These are phyloP conservation scores for Strigamia maritima DNA, from an alignment of 2,888 invertebrate genomes.

Conservation along the genomic window DNA sequence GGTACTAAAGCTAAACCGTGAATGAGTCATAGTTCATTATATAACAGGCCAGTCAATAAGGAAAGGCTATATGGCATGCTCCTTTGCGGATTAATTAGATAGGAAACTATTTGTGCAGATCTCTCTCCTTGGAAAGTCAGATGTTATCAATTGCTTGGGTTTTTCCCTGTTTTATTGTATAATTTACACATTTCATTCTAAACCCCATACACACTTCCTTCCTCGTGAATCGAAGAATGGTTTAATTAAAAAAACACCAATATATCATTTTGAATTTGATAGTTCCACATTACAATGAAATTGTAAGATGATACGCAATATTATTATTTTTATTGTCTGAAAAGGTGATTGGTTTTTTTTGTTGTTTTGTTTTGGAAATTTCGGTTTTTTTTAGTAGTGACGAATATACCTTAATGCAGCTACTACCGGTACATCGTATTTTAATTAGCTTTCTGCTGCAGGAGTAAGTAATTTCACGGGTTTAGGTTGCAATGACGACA, in stretches of 20 bases:
- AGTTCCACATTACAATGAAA: no score
- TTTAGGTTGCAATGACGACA: no score
- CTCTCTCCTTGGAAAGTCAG: constrained; percentile 4
- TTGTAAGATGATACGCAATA: background rate
- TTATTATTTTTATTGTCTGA: no score
- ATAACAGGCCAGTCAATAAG: background rate
- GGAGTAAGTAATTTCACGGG: no score
- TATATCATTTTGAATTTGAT: background rate
- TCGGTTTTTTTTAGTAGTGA: no score
- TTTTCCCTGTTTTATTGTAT: constrained; percentile 4
- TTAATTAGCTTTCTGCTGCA: no score
- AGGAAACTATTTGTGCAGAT: background rate
- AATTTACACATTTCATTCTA: background rate
- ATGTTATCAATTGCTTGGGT: background rate
- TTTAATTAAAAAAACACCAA: background rate
- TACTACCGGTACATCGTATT: no score
- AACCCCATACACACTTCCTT: background rate
- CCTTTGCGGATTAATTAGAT: background rate
- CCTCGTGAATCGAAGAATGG: background rate
- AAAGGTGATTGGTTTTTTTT: no score
- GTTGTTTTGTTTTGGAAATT: no score
- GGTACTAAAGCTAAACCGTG: background rate
- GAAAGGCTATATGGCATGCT: background rate
- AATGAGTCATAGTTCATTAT: background rate
- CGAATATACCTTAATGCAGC: no score